A percentile compares a stretch with the other conserved stretches of the same genome.
phyloP scores from a whole-genome alignment of 2,888 invertebrate species.

The Drosophila sordidula region DNA sequence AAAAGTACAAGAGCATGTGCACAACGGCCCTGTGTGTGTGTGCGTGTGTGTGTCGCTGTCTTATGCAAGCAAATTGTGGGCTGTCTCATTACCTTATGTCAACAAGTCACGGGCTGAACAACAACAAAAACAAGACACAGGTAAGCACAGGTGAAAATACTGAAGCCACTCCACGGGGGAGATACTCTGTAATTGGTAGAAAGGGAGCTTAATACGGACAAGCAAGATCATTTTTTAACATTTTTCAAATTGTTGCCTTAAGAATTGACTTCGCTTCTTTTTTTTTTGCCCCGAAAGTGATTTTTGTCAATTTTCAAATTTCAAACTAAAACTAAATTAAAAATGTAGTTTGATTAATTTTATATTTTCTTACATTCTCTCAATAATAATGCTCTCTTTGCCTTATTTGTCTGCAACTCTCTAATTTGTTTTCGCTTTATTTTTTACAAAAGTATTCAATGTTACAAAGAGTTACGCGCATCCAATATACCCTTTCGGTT shows the following conservation, averaged over 20 bases:
- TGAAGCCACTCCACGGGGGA: background rate
- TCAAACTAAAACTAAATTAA: too few species aligned
- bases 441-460: background rate
- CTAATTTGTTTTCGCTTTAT: too few species aligned
- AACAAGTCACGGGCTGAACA: slow-evolving; percentile 70
- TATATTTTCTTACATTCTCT: too few species aligned
- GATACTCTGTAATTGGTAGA: slow-evolving; percentile 4
- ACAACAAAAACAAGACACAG: slow-evolving; percentile 50
- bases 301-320: too few species aligned
- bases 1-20: slow-evolving; percentile 58
- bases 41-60: slow-evolving; percentile 25
- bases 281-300: background rate
- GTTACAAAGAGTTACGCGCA: background rate
- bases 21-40: slow-evolving; percentile 13
- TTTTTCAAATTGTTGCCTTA: too few species aligned
- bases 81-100: slow-evolving; percentile 77
- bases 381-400: too few species aligned
- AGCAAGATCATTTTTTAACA: too few species aligned
- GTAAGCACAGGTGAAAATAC: background rate
- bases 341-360: too few species aligned
- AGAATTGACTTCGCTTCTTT: too few species aligned
- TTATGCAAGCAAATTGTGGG: slow-evolving; percentile 74
- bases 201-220: too few species aligned
- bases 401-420: too few species aligned
- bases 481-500: background rate